Conservation (phyloP, 2,797 vertebrate genomes). For the Scarus forsteni region DNA sequence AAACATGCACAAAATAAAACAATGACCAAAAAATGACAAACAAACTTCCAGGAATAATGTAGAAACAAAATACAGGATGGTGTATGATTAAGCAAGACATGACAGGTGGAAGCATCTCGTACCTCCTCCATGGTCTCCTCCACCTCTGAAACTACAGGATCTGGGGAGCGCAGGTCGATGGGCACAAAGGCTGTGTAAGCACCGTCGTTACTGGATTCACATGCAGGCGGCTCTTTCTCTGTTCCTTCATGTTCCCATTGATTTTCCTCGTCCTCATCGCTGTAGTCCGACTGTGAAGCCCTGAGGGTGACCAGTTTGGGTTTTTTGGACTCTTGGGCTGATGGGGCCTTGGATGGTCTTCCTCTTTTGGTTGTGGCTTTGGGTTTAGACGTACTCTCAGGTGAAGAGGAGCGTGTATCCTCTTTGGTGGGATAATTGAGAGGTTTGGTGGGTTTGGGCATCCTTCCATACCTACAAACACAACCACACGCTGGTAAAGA, state of each 20-base stretch:
- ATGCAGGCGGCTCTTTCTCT: slow-evolving; percentile 76
- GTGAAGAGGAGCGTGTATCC: slow-evolving; percentile 42
- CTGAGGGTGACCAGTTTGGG: slow-evolving; percentile 88
- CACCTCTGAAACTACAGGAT: slow-evolving; percentile 83
- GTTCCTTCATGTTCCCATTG: slow-evolving; percentile 65
- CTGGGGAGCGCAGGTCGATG: slow-evolving; percentile 87
- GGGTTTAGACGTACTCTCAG: slow-evolving; percentile 52
- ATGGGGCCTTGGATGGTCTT: slow-evolving; percentile 74
- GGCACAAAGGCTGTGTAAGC: slow-evolving; percentile 90
- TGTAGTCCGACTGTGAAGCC: slow-evolving; percentile 84
- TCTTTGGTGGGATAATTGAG: slow-evolving; percentile 76
- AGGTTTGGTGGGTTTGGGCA: slow-evolving; percentile 79
- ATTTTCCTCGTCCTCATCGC: slow-evolving; percentile 78
- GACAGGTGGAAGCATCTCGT: slow-evolving; percentile 19
- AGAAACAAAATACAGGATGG: slow-evolving; percentile 24
- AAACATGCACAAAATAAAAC: slow-evolving; percentile 66
- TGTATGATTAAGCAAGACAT: not conserved
- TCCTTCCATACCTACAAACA: slow-evolving; percentile 81
- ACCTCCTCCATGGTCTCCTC: slow-evolving; percentile 96
- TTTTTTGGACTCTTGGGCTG: slow-evolving; percentile 76
- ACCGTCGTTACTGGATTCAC: slow-evolving; percentile 84
- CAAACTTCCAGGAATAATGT: slow-evolving; percentile 6
- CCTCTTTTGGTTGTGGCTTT: slow-evolving; percentile 67
- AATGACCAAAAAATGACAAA: not conserved
- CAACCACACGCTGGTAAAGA: slow-evolving; percentile 11